phyloP scores from a whole-genome alignment of 1,140 invertebrate genomes.

The Teleogryllus occipitalis region DNA sequence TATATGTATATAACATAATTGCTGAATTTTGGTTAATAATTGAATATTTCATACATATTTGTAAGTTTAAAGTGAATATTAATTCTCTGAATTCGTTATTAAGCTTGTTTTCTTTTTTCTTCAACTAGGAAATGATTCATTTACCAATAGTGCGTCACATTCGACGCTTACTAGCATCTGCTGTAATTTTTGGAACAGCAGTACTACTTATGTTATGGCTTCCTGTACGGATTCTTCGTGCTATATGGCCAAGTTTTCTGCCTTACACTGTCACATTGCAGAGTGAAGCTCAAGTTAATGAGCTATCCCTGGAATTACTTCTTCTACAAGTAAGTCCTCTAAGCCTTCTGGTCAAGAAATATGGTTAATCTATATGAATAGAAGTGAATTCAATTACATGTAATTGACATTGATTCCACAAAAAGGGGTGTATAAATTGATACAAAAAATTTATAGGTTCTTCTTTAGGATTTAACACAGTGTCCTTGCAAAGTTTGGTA shows the following conservation, averaged over 20 bases:
- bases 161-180: conserved; percentile 80
- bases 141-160: conserved; percentile 86
- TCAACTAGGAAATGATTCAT: conserved; percentile 85
- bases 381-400: conserved; percentile 3
- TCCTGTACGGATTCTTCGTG: conserved; percentile 81
- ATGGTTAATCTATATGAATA: neutral
- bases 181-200: conserved; percentile 91
- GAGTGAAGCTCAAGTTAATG: conserved; percentile 76
- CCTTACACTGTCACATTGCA: conserved; percentile 82
- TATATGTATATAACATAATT: no score
- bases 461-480: no score
- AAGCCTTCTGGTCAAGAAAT: neutral
- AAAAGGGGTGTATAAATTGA: no score
- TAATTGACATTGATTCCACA: no score
- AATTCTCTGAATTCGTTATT: no score
- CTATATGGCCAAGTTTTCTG: conserved; percentile 75
- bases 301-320: conserved; percentile 87
- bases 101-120: no score
- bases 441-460: no score
- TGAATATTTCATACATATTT: no score
- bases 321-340: conserved; percentile 65
- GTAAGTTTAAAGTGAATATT: no score
- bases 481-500: no score
- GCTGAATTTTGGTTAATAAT: neutral
- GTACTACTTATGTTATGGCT: conserved; percentile 95